Base-by-base conservation (phyloP, 2,797 vertebrate genomes). In the Propithecus deckenii region DNA sequence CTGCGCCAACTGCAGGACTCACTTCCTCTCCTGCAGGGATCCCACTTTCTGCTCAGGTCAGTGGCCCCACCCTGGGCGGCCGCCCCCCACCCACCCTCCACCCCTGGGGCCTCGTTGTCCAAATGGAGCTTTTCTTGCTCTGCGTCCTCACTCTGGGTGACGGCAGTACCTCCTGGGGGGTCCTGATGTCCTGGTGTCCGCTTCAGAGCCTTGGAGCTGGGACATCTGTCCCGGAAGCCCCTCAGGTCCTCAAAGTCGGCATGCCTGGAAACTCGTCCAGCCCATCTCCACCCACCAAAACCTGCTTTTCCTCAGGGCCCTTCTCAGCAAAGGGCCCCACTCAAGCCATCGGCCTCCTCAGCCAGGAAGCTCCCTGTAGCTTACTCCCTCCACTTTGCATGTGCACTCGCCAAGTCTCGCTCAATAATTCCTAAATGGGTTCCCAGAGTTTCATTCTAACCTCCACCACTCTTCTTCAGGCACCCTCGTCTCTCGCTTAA, bases 11-110 rank as follows among this genome's bases (percentile, higher is more conserved):
- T 98, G 97, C 48, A 43, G 9, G 76, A 86, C 13, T 5, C 55
- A 89, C 46, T 30, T 69, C 72, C 78, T 98, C n/a, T 87, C 86
- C 67, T 98, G 98, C 89, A 28, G 87, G 1, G 98, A 98, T 30
- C 69, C 88, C 2, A 14, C 32, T 23, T 8, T 98, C 75, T 98
- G 97, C 61, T 48, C 46, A 96, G 96, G 96, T 97, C 9, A 95
- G 97, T 93, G 74, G 18, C 14, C 2, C 0, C 38, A 2, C 41
- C 12, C 20, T 6, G 6, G 22, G 48, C 17, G 20, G 30, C 13
- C 5, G 67, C 22, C 22, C 22, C 3, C 2, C 4, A 1, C 20
- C 30, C 6, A 4, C 30, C 61, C 55, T 65, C 7, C 30, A 52
- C 52, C 7, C 17, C 35, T 2, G 7, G 23, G 12, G 32, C 30